Percentiles rank a stretch among this genome's conserved stretches.
Conservation (phyloP, 1,140 invertebrate species). For the Drosophila tani region DNA sequence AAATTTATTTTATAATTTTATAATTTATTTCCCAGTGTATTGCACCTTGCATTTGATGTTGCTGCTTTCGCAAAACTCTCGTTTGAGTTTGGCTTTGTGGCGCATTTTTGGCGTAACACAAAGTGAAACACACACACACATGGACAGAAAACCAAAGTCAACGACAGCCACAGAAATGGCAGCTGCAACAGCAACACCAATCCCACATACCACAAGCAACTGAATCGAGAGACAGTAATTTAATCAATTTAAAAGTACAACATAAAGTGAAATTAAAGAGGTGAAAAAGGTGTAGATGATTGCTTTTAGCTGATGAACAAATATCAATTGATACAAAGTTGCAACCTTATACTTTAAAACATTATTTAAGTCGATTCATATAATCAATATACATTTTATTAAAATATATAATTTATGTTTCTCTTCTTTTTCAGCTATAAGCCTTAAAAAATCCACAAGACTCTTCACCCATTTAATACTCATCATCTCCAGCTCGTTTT, state of each 20-base stretch:
- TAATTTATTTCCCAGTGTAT: neutral
- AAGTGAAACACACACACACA: constrained; percentile 67
- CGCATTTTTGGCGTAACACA: constrained; percentile 81
- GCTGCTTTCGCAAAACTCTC: constrained; percentile 48
- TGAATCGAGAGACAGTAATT: constrained; percentile 14
- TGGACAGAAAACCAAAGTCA: constrained; percentile 66
- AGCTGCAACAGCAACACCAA: constrained; percentile 25
- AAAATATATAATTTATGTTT: neutral
- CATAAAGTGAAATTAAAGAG: constrained; percentile 11
- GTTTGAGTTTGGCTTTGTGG: constrained; percentile 81
- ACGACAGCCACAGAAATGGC: constrained; percentile 32
- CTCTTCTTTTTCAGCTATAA: neutral
- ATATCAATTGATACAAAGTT: neutral
- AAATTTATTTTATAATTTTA: too few species aligned
- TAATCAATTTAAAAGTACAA: constrained; percentile 29
- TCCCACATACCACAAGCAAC: constrained; percentile 8
- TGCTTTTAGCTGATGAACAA: neutral
- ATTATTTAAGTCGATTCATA: too few species aligned
- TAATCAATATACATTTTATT: too few species aligned
- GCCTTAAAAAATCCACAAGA: neutral
- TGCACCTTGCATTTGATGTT: constrained; percentile 59
- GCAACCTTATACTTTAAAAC: too few species aligned
- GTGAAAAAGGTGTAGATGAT: neutral
- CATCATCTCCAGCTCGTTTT: constrained; percentile 1
- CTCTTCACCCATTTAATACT: neutral